Evolutionary conservation across 1,140 invertebrate species (phyloP).

Genomic region (Tetramorium alpestre): DNA sequence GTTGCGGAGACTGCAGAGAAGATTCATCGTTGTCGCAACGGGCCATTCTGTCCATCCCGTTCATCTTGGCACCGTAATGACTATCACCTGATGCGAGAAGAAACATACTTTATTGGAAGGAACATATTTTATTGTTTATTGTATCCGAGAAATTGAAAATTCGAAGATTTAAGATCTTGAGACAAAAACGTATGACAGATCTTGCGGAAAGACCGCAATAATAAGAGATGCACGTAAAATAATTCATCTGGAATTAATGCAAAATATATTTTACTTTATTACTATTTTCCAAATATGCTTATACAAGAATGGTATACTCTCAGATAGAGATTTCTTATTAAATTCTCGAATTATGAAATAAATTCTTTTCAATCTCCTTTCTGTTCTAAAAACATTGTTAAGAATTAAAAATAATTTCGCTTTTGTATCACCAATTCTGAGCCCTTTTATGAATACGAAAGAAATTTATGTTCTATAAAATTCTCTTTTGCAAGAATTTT

Average conservation of each 20-base stretch:
- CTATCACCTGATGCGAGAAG: background rate
- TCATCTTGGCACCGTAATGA: constrained; percentile 52
- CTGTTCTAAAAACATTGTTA: no score
- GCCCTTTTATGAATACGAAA: no score
- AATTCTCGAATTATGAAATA: no score
- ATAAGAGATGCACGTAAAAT: background rate
- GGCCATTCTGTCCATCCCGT: constrained; percentile 72
- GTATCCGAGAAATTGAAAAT: background rate
- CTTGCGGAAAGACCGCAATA: background rate
- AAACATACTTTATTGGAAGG: background rate
- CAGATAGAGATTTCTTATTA: no score
- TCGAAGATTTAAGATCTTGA: background rate
- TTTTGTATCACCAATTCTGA: no score
- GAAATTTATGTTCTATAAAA: no score
- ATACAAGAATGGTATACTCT: background rate
- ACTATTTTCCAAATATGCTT: background rate
- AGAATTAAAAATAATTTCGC: no score
- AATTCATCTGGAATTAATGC: background rate
- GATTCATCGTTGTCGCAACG: constrained; percentile 71
- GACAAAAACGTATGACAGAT: background rate
- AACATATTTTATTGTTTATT: background rate
- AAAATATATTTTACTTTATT: background rate
- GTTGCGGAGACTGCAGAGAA: constrained; percentile 61
- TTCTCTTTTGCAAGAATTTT: no score
- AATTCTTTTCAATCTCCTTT: no score